Conservation (phyloP, 2,797 vertebrate species). For the Pteropus rufus region DNA sequence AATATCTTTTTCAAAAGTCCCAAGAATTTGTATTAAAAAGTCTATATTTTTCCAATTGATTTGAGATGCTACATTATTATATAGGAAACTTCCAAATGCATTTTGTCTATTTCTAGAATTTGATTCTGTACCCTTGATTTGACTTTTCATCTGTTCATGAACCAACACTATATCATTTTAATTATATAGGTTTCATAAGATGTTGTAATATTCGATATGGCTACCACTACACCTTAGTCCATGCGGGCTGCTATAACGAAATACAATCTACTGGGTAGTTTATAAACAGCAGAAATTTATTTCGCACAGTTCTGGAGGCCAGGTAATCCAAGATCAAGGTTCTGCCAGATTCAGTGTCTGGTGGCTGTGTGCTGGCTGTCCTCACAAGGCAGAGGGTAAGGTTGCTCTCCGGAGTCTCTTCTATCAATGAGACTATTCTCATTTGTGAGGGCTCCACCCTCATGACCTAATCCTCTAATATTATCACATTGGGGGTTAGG, state of each 20-base stretch:
- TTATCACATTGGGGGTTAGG: not conserved
- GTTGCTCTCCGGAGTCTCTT: not conserved
- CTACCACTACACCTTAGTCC: not conserved
- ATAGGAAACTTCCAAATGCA: not conserved
- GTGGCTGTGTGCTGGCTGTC: not conserved
- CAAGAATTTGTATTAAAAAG: not conserved
- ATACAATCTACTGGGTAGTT: not conserved
- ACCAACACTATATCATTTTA: not conserved
- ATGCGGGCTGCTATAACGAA: not conserved
- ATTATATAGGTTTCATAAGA: not conserved
- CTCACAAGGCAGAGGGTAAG: not conserved
- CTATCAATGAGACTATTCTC: not conserved
- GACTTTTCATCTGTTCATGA: not conserved
- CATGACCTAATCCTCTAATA: not conserved
- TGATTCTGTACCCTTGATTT: not conserved
- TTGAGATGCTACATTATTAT: not conserved
- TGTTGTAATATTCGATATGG: not conserved
- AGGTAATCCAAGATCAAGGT: not conserved
- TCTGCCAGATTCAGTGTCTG: not conserved
- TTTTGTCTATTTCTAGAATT: slow-evolving; percentile 8
- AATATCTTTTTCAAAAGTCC: not conserved
- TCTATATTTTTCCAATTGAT: not conserved
- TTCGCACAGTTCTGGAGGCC: not conserved
- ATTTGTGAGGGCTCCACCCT: not conserved
- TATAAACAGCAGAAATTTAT: not conserved